Conservation (phyloP, 2,888 invertebrate genomes). For the Auanema sp. region DNA sequence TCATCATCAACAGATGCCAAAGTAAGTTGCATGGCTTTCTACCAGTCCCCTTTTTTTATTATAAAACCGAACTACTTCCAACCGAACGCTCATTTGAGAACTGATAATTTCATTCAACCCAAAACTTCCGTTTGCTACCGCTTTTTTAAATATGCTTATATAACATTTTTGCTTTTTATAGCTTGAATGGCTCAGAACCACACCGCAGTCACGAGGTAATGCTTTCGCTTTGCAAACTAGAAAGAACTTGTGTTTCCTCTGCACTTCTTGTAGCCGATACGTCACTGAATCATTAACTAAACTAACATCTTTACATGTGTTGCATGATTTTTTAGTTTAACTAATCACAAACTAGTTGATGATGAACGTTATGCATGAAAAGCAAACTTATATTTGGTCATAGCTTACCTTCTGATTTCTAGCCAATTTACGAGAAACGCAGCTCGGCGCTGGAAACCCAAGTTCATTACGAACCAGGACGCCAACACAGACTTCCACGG, state of each 20-base stretch:
- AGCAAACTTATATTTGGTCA: constrained; percentile 2
- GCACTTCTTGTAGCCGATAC: constrained; percentile 1
- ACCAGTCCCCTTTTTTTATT: too few relatives aligned
- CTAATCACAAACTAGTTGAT: neutral
- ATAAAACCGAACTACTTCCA: too few relatives aligned
- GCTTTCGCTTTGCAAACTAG: constrained; percentile 12
- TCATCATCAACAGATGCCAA: too few relatives aligned
- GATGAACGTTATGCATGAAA: too few relatives aligned
- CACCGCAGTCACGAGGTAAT: constrained; percentile 17
- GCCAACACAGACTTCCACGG: neutral
- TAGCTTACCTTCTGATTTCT: neutral
- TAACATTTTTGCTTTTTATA: constrained; percentile 10
- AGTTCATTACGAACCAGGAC: constrained; percentile 1
- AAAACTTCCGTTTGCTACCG: neutral
- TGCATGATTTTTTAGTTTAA: neutral
- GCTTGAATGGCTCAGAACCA: constrained; percentile 22
- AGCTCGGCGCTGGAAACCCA: constrained; percentile 38
- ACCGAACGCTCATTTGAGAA: too few relatives aligned
- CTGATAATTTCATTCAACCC: too few relatives aligned
- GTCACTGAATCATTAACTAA: neutral
- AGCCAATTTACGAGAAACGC: constrained; percentile 22
- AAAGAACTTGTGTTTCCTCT: constrained; percentile 11
- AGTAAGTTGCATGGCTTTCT: too few relatives aligned
- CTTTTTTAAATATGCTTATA: neutral
- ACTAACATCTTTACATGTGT: neutral